phyloP scores from a whole-genome alignment of 2,113 vertebrate species.

The Pterocles orientalis region DNA sequence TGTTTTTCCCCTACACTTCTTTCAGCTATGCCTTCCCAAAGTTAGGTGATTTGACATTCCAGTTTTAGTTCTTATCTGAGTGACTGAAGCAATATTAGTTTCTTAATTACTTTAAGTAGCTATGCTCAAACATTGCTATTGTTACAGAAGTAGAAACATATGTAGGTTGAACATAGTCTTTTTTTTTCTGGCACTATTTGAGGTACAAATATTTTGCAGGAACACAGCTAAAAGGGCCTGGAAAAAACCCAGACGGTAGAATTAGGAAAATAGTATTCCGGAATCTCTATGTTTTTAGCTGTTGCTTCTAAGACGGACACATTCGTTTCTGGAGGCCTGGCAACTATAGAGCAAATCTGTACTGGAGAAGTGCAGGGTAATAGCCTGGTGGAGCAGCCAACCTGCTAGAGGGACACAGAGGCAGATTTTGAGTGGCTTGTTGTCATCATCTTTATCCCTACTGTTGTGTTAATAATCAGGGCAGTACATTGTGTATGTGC shows the following conservation, averaged over 20 bases:
- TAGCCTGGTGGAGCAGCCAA: neutral
- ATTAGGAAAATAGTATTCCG: neutral
- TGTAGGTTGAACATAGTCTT: neutral
- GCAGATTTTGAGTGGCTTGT: neutral
- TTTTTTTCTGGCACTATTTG: neutral
- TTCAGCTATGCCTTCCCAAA: neutral
- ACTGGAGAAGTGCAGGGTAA: neutral
- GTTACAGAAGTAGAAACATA: neutral
- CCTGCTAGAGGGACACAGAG: neutral
- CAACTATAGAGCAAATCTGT: neutral
- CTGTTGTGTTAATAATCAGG: neutral
- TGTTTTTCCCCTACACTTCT: neutral
- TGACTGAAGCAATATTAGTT: neutral
- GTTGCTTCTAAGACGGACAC: neutral
- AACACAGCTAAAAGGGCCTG: neutral
- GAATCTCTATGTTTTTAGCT: neutral
- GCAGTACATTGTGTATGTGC: rapidly evolving
- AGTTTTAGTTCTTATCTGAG: neutral
- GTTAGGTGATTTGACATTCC: neutral
- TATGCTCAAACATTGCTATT: neutral
- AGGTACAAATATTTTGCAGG: neutral
- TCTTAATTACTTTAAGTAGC: neutral
- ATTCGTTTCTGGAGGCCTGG: neutral
- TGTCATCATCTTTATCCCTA: neutral
- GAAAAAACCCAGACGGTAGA: rapidly evolving